Evolutionary conservation across 2,113 vertebrate species (phyloP).

Genomic region (Trogon surrucura): DNA sequence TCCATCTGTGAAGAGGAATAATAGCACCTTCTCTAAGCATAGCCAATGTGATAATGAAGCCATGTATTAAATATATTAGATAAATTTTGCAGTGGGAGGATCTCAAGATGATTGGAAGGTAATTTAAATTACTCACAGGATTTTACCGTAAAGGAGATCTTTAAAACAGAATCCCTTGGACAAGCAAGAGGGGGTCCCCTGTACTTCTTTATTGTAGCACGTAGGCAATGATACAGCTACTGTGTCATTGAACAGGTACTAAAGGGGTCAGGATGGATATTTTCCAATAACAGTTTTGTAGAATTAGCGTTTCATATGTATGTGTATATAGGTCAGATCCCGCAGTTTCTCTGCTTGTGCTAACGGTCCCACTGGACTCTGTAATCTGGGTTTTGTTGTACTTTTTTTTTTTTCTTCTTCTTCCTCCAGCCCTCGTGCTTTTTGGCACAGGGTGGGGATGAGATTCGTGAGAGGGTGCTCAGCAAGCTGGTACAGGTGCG

Average conservation of each 20-base stretch:
- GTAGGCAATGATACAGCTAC: not conserved
- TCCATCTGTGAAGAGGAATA: not conserved
- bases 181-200: not conserved
- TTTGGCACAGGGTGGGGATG: not conserved
- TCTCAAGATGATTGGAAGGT: not conserved
- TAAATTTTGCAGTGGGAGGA: not conserved
- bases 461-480: not conserved
- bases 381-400: not conserved
- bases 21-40: not conserved
- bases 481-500: not conserved
- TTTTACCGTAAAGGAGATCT: not conserved
- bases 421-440: not conserved
- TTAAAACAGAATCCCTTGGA: not conserved
- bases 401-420: not conserved
- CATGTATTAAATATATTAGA: not conserved
- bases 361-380: not conserved
- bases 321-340: not conserved
- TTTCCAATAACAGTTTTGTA: not conserved
- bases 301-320: not conserved
- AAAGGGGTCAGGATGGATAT: not conserved
- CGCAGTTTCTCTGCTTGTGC: not conserved
- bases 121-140: slow-evolving; percentile 1
- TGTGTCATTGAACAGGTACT: not conserved
- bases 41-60: not conserved
- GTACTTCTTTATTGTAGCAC: not conserved